phyloP scores from a whole-genome alignment of 2,888 invertebrate genomes.

The Abrostola tripartita region DNA sequence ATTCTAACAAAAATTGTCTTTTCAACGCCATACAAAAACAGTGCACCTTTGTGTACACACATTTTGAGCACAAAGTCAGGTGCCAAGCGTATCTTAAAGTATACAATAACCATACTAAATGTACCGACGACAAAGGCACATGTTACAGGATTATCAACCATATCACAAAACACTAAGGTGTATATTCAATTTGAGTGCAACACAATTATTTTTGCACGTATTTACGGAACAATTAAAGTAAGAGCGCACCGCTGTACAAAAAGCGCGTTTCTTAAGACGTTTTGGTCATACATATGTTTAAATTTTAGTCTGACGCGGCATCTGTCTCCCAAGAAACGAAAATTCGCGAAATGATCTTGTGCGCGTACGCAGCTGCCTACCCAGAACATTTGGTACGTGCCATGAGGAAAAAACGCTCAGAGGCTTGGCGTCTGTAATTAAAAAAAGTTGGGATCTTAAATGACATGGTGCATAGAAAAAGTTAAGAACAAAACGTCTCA shows the following conservation, averaged over 20 bases:
- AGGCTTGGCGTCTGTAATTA: slow-evolving; percentile 63
- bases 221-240: slow-evolving; percentile 22
- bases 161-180: slow-evolving; percentile 3
- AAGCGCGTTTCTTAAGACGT: slow-evolving; percentile 52
- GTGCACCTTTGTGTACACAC: slow-evolving; percentile 43
- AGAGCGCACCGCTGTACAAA: slow-evolving; percentile 38
- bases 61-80: slow-evolving; percentile 55
- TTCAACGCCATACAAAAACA: slow-evolving; percentile 49
- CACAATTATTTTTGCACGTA: slow-evolving; percentile 29
- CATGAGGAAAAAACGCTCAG: slow-evolving; percentile 64
- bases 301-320: slow-evolving; percentile 58
- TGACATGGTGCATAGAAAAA: slow-evolving; percentile 30
- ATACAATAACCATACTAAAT: slow-evolving; percentile 18
- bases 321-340: slow-evolving; percentile 73
- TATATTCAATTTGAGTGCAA: slow-evolving; percentile 4
- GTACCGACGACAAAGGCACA: slow-evolving; percentile 7
- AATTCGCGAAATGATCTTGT: slow-evolving; percentile 80
- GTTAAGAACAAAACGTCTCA: slow-evolving; percentile 25
- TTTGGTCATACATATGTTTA: slow-evolving; percentile 41
- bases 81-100: slow-evolving; percentile 45
- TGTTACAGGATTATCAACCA: slow-evolving; percentile 5
- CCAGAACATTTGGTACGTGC: slow-evolving; percentile 85
- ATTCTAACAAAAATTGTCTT: slow-evolving; percentile 36
- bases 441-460: slow-evolving; percentile 43
- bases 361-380: slow-evolving; percentile 77